A percentile compares a stretch with the other conserved stretches of the same genome.
phyloP scores from a whole-genome alignment of 2,888 invertebrate genomes.

The Tachina grossa region DNA sequence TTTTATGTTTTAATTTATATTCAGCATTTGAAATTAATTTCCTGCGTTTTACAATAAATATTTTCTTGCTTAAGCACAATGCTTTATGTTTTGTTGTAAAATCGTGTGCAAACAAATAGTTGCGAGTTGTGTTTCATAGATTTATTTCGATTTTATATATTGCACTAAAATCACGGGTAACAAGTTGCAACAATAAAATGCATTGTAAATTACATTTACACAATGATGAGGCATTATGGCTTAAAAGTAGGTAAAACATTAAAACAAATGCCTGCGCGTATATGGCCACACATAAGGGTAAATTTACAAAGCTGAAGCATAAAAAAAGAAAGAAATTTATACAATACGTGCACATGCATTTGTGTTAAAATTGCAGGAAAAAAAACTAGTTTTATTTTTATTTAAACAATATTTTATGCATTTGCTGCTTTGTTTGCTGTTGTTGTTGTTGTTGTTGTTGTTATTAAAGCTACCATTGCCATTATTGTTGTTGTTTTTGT shows the following conservation, averaged over 20 bases:
- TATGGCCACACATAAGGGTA: slow-evolving; percentile 18
- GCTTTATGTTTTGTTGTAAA: slow-evolving; percentile 13
- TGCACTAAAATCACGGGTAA: slow-evolving; percentile 53
- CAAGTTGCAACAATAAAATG: slow-evolving; percentile 58
- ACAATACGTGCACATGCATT: neutral
- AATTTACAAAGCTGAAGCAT: neutral
- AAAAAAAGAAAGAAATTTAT: neutral
- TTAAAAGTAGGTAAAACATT: slow-evolving; percentile 39
- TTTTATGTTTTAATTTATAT: slow-evolving; percentile 53
- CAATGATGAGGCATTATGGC: slow-evolving; percentile 59
- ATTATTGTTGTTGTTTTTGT: slow-evolving; percentile 35
- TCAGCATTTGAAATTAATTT: slow-evolving; percentile 63
- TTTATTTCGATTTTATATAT: slow-evolving; percentile 55
- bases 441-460: neutral
- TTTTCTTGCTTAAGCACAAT: slow-evolving; percentile 19
- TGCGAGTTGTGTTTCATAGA: slow-evolving; percentile 39
- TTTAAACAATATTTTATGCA: slow-evolving; percentile 58
- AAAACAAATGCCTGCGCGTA: slow-evolving; percentile 41
- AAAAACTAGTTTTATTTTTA: slow-evolving; percentile 40
- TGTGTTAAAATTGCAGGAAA: slow-evolving; percentile 14
- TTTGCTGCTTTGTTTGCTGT: slow-evolving; percentile 13
- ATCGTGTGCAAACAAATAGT: slow-evolving; percentile 16
- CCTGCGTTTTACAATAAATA: slow-evolving; percentile 60
- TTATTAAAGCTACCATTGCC: neutral
- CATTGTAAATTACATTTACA: slow-evolving; percentile 58